Conservation (phyloP, 2,113 vertebrate species). For the Meles meles region DNA sequence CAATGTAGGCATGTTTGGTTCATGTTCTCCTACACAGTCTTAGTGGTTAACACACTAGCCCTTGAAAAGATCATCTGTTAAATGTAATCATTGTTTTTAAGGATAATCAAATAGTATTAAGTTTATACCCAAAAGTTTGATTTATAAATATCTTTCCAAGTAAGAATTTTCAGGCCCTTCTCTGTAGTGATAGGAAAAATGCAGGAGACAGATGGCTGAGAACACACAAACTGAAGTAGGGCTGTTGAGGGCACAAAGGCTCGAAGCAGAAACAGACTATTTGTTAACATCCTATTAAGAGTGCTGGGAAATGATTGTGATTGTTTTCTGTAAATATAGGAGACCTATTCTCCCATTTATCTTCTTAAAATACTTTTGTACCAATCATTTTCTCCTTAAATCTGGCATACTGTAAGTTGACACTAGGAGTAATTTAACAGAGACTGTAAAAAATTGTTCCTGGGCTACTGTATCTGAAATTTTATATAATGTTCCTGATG, state of each 20-base stretch:
- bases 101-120: background rate
- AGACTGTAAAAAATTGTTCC: slow-evolving; percentile 32
- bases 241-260: slow-evolving; percentile 5
- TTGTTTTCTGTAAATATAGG: slow-evolving; percentile 71
- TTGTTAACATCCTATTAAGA: slow-evolving; percentile 46
- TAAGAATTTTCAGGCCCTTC: background rate
- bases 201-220: slow-evolving; percentile 60
- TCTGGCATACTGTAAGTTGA: slow-evolving; percentile 34
- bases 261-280: slow-evolving; percentile 22
- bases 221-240: slow-evolving; percentile 43
- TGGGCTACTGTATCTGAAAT: slow-evolving; percentile 28
- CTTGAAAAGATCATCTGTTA: background rate
- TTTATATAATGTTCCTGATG: slow-evolving; percentile 16
- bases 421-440: slow-evolving; percentile 15
- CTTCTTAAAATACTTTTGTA: slow-evolving; percentile 68
- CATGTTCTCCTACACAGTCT: background rate
- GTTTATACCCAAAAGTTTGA: slow-evolving; percentile 11
- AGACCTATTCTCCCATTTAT: slow-evolving; percentile 59
- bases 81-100: background rate
- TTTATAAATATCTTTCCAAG: background rate
- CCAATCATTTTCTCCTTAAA: slow-evolving; percentile 47
- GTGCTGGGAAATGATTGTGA: slow-evolving; percentile 54
- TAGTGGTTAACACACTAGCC: background rate
- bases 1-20: background rate
- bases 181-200: slow-evolving; percentile 1